Base-by-base conservation (phyloP, 2,113 vertebrate species). In the Aphyosemion australe region DNA sequence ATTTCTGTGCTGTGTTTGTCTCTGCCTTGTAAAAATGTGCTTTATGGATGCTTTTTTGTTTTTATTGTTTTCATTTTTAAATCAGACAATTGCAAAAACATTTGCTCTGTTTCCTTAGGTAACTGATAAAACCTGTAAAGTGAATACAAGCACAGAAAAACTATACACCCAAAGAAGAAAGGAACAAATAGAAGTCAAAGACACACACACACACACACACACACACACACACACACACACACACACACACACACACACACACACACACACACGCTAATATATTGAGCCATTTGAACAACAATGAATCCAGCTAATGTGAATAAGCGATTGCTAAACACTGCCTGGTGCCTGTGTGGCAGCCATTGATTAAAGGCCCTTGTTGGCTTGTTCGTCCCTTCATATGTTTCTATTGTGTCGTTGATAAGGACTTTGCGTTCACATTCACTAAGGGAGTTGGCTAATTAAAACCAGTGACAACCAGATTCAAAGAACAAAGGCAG, bases 311-410 rank as follows among this genome's bases (percentile, higher is more conserved):
- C 55, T 64, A 78, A 71, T 34, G 32, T 53, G 70, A 85, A 74
- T 61, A 59, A 50, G 58, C 73, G 56, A 50, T 32, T 55, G 61
- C 75, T 74, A 68, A 80, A 81, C 31, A 68, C 65, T 48, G 69
- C 61, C 51, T 48, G 46, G 72, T 72, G 71, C 69, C 77, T 61
- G 80, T 77, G 76, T 83, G 86, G 83, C 84, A 79, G 74, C 58
- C 71, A 82, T 79, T 88, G 84, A 90, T 91, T 87, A 87, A 85
- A 84, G 70, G 67, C 69, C 68, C 85, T 89, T 79, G 74, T 90
- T 88, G 86, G 61, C 48, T 81, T 76, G 78, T 79, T 43, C 65
- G 32, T 66, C 65, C 69, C 58, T 72, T 90, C 78, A 72, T 57
- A 74, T 84, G 76, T 88, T 87, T 72, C 78, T 82, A 67, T 68